These are phyloP conservation scores for Cheiracanthium punctorium DNA, from an alignment of 2,888 invertebrate genomes.

Conservation along the genomic window DNA sequence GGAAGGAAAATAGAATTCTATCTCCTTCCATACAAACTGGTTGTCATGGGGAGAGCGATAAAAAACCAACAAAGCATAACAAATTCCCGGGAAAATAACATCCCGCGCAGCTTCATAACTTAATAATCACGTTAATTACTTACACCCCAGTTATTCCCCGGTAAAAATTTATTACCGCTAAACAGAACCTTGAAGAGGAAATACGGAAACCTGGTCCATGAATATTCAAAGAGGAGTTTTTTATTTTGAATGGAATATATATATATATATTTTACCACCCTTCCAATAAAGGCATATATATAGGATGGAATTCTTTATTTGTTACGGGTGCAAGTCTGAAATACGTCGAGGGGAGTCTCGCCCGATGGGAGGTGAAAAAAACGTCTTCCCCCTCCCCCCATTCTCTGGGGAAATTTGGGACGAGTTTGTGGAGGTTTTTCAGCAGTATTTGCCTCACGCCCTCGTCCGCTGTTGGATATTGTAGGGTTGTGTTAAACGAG, in stretches of 20 bases:
- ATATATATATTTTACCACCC: too few species aligned
- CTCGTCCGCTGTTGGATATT: too few species aligned
- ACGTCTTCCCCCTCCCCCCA: neutral
- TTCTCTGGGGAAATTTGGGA: conserved; percentile 53
- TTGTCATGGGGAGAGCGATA: too few species aligned
- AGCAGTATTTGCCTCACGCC: conserved; percentile 66
- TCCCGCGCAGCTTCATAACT: conserved; percentile 54
- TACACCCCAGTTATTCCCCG: conserved; percentile 41
- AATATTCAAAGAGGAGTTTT: conserved; percentile 57
- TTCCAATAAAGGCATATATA: too few species aligned
- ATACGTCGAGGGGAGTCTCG: neutral
- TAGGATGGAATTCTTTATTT: conserved; percentile 41
- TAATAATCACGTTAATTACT: conserved; percentile 66
- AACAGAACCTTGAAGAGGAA: conserved; percentile 9
- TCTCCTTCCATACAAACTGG: too few species aligned
- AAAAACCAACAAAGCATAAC: conserved; percentile 43
- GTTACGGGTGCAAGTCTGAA: neutral
- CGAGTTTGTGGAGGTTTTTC: neutral
- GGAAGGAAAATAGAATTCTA: too few species aligned
- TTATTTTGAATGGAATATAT: too few species aligned
- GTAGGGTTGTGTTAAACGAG: conserved; percentile 57
- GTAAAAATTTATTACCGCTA: conserved; percentile 57
- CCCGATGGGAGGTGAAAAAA: conserved; percentile 8
- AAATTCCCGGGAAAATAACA: conserved; percentile 50
- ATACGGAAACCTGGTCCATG: conserved; percentile 23